Conservation (phyloP, 2,797 vertebrate genomes). For the Cuniculus paca region DNA sequence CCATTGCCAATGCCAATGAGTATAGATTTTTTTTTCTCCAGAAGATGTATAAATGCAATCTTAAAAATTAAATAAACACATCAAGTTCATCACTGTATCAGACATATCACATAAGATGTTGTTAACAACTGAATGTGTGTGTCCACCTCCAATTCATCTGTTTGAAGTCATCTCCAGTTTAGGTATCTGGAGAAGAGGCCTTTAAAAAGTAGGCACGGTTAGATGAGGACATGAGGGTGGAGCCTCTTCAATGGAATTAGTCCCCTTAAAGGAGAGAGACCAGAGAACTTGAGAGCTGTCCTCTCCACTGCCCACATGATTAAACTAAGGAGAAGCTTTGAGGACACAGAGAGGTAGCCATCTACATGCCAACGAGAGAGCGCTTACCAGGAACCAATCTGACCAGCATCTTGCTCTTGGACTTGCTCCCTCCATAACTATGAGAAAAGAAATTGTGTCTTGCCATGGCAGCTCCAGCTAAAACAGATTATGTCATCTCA, state of each 20-base stretch:
- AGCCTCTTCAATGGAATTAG: neutral
- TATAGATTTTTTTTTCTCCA: neutral
- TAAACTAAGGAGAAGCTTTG: neutral
- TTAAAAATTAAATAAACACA: constrained; percentile 12
- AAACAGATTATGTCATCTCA: neutral
- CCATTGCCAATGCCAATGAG: neutral
- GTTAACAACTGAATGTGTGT: neutral
- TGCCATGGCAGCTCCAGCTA: neutral
- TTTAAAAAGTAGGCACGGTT: neutral
- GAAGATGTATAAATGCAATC: neutral
- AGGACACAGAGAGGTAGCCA: rapidly evolving
- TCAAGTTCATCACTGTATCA: neutral
- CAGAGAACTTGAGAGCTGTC: rapidly evolving
- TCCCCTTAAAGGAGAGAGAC: no score
- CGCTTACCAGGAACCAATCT: rapidly evolving
- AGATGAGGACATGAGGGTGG: neutral
- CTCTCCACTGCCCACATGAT: neutral
- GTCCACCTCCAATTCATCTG: neutral
- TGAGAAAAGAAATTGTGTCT: neutral
- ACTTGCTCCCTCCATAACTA: neutral
- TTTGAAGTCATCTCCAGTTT: neutral
- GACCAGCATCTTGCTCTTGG: neutral
- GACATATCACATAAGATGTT: neutral
- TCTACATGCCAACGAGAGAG: neutral
- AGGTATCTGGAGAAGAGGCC: neutral